These are phyloP conservation scores for Drosophila gunungcola DNA, from an alignment of 1,140 invertebrate genomes.

Conservation along the genomic window DNA sequence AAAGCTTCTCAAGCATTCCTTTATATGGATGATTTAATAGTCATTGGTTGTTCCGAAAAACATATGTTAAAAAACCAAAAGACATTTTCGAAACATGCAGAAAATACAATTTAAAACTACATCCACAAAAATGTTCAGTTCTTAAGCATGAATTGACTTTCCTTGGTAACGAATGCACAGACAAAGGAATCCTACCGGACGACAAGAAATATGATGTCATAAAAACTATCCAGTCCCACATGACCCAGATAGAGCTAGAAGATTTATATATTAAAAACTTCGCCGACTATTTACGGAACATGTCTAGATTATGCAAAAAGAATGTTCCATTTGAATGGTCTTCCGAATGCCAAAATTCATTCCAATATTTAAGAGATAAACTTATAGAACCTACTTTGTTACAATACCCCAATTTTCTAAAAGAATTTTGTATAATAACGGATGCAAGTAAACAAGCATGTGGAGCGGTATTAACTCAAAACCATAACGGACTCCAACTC, in stretches of 20 bases:
- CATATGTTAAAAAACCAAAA: conserved; percentile 28
- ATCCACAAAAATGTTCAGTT: conserved; percentile 14
- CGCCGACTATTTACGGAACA: conserved; percentile 20
- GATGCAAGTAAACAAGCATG: conserved; percentile 26
- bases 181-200: conserved; percentile 13
- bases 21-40: conserved; percentile 7
- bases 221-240: conserved; percentile 3
- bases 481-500: conserved; percentile 9
- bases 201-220: conserved; percentile 20
- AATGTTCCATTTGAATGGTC: conserved; percentile 18
- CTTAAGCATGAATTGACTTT: conserved; percentile 17
- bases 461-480: conserved; percentile 49
- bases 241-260: conserved; percentile 11
- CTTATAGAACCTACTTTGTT: conserved; percentile 25
- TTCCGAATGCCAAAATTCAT: conserved; percentile 29
- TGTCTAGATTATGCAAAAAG: conserved; percentile 26
- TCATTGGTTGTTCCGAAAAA: too few relatives aligned
- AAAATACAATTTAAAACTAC: conserved; percentile 8
- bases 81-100: conserved; percentile 10
- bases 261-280: conserved; percentile 25
- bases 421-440: conserved; percentile 37
- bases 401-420: conserved; percentile 43
- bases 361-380: conserved; percentile 53
- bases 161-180: conserved; percentile 1
- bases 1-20: neutral